Evolutionary conservation across 2,888 invertebrate genomes (phyloP).

Genomic region (Polydrusus pterygomalis): DNA sequence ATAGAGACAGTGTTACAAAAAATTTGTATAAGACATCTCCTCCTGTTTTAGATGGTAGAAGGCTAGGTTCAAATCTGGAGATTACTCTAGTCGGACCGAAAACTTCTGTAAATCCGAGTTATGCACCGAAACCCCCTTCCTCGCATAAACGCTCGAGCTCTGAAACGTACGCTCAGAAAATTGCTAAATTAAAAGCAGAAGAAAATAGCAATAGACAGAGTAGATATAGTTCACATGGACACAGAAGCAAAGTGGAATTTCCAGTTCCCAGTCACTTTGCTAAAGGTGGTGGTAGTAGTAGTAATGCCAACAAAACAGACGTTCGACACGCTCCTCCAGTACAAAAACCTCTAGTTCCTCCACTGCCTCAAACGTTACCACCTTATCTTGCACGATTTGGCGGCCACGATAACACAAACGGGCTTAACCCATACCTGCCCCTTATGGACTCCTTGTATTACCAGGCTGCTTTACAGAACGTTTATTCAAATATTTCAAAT

Average conservation of each 20-base stretch:
- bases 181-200: conserved; percentile 66
- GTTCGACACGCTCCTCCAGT: conserved; percentile 17
- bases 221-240: conserved; percentile 52
- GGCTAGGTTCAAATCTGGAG: conserved; percentile 80
- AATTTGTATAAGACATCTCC: conserved; percentile 60
- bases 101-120: conserved; percentile 9
- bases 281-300: conserved; percentile 30
- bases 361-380: conserved; percentile 57
- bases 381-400: conserved; percentile 56
- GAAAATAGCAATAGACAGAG: conserved; percentile 63
- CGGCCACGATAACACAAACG: conserved; percentile 44
- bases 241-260: conserved; percentile 44
- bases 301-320: conserved; percentile 22
- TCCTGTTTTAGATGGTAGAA: conserved; percentile 70
- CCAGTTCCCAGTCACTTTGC: conserved; percentile 40
- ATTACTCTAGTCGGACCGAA: conserved; percentile 78
- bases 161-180: conserved; percentile 75
- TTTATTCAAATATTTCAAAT: conserved; percentile 69
- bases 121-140: conserved; percentile 27
- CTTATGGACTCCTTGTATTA: conserved; percentile 72
- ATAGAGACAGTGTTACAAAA: conserved; percentile 59
- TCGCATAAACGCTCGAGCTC: conserved; percentile 75
- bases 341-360: conserved; percentile 48
- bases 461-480: conserved; percentile 72
- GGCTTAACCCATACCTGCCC: conserved; percentile 67